Conservation (phyloP, 2,113 vertebrate species). For the Ia io region DNA sequence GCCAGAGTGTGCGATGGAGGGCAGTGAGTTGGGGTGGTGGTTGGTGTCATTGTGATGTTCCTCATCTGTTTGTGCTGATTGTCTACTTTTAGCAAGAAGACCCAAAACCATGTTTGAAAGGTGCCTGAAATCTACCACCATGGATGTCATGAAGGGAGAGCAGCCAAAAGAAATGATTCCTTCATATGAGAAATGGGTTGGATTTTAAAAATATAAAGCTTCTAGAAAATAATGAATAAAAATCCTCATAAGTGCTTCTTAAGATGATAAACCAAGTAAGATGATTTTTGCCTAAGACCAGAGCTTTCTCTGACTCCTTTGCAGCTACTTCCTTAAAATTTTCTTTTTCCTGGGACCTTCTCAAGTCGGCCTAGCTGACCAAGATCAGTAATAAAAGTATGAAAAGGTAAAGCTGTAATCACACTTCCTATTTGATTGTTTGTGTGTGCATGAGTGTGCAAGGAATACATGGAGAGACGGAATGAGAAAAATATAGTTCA, state of each 20-base stretch:
- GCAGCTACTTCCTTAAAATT: not conserved
- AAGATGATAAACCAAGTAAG: not conserved
- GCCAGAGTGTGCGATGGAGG: fast-evolving
- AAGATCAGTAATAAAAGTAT: not conserved
- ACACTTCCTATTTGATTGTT: not conserved
- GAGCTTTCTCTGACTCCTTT: not conserved
- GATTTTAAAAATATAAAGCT: not conserved
- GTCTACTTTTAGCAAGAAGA: not conserved
- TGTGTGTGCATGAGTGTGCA: fast-evolving
- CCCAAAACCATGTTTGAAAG: not conserved
- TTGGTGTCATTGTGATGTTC: not conserved
- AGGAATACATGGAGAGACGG: fast-evolving
- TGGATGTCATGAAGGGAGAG: not conserved
- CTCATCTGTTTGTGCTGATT: not conserved
- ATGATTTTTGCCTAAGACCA: not conserved
- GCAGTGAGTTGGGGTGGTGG: not conserved
- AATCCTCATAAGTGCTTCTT: not conserved
- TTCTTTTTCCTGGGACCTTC: not conserved
- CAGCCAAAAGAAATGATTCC: not conserved
- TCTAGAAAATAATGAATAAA: not conserved
- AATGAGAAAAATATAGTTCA: fast-evolving
- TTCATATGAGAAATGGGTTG: not conserved
- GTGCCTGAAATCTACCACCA: not conserved
- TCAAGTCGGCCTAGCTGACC: not conserved
- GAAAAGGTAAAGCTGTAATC: not conserved